Conservation (phyloP, 2,113 vertebrate genomes). For the Salvator merianae region DNA sequence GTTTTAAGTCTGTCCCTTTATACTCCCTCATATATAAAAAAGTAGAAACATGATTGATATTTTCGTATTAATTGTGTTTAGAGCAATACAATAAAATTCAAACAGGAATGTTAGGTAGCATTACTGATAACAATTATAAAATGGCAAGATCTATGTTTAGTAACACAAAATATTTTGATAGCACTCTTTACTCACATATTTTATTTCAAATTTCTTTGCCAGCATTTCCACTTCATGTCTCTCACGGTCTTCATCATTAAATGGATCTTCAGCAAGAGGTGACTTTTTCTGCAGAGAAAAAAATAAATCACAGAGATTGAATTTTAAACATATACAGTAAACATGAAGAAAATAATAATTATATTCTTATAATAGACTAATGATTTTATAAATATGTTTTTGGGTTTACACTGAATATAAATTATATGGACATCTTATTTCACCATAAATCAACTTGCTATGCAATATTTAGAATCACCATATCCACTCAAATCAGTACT, state of each 20-base stretch:
- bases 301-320: slow-evolving; percentile 46
- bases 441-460: background rate
- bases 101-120: background rate
- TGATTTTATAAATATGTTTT: background rate
- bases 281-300: slow-evolving; percentile 75
- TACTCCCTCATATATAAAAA: background rate
- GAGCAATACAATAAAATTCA: background rate
- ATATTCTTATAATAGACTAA: background rate
- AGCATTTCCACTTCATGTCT: slow-evolving; percentile 89
- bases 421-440: background rate
- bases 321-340: slow-evolving; percentile 52
- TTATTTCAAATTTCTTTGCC: slow-evolving; percentile 95
- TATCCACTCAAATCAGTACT: background rate
- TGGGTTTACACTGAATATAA: background rate
- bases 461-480: background rate
- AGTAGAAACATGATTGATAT: background rate
- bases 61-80: background rate
- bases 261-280: slow-evolving; percentile 83
- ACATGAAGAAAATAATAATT: slow-evolving; percentile 2
- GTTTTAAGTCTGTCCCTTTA: background rate
- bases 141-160: background rate
- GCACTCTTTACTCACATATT: slow-evolving; percentile 88
- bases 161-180: background rate
- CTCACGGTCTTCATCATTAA: slow-evolving; percentile 88
- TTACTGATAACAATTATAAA: background rate